These are phyloP conservation scores for Machimus atricapillus DNA, from an alignment of 2,888 invertebrate species.

Conservation along the genomic window DNA sequence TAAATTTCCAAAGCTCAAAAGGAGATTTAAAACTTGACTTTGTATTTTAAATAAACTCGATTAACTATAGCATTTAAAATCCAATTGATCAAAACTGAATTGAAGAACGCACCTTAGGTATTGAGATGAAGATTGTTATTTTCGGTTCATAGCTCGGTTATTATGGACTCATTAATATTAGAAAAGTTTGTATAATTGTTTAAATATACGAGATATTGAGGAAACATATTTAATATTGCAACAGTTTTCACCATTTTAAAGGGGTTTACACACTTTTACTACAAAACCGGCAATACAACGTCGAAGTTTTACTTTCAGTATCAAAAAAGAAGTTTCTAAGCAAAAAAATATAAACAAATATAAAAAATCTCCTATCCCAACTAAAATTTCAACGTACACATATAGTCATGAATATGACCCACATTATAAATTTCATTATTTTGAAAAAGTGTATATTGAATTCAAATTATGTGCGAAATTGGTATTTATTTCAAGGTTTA, in stretches of 20 bases:
- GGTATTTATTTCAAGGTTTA: no score
- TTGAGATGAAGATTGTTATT: neutral
- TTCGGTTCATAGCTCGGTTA: neutral
- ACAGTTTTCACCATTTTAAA: neutral
- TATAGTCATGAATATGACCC: no score
- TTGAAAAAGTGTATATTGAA: no score
- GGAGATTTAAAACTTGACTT: no score
- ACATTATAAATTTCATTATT: no score
- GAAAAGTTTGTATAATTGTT: neutral
- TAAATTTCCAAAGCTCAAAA: no score
- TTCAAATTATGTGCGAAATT: no score
- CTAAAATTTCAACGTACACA: no score
- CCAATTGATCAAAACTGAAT: no score
- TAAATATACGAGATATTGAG: neutral
- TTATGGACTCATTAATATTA: neutral
- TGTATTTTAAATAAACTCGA: no score
- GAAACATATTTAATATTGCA: neutral
- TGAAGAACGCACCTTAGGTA: no score
- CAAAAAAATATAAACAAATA: neutral
- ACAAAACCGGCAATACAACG: neutral
- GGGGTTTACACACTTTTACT: neutral
- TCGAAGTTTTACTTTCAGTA: neutral
- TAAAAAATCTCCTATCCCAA: neutral
- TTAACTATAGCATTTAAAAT: no score
- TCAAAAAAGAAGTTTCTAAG: neutral